These are phyloP conservation scores for Rhamnusium bicolor DNA, from an alignment of 2,888 invertebrate species.

Conservation along the genomic window DNA sequence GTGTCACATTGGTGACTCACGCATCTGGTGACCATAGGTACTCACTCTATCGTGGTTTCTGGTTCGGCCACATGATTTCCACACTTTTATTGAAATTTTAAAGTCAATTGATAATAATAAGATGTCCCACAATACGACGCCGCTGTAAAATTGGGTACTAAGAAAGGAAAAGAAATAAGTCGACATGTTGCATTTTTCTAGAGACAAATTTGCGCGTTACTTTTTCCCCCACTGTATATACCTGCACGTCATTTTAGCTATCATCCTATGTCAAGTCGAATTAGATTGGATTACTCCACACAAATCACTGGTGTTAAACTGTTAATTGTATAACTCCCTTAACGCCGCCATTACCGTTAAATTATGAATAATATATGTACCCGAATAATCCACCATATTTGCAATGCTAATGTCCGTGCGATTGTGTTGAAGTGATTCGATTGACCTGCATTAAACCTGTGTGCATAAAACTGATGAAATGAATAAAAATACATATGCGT, in stretches of 20 bases:
- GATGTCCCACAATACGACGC: too few species aligned
- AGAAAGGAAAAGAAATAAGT: too few species aligned
- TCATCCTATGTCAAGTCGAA: not conserved
- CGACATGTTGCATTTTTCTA: too few species aligned
- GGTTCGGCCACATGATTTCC: too few species aligned
- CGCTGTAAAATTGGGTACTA: too few species aligned
- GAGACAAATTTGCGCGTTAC: too few species aligned
- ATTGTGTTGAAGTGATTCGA: constrained; percentile 1
- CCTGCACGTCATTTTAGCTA: not conserved
- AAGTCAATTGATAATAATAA: too few species aligned
- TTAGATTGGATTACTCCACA: constrained; percentile 5
- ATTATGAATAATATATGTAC: constrained; percentile 28
- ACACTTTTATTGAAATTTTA: too few species aligned
- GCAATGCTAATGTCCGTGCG: constrained; percentile 16
- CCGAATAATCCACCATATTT: constrained; percentile 12
- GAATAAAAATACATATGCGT: not conserved
- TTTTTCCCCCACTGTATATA: too few species aligned
- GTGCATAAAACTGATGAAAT: not conserved
- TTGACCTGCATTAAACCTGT: not conserved
- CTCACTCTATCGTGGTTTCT: too few species aligned
- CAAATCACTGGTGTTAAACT: constrained; percentile 16
- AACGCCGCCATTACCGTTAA: constrained; percentile 10
- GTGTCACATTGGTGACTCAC: too few species aligned
- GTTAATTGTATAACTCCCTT: constrained; percentile 20
- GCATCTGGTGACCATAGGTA: too few species aligned